These are phyloP conservation scores for Catharus ustulatus DNA, from an alignment of 2,797 vertebrate genomes.

Conservation along the genomic window DNA sequence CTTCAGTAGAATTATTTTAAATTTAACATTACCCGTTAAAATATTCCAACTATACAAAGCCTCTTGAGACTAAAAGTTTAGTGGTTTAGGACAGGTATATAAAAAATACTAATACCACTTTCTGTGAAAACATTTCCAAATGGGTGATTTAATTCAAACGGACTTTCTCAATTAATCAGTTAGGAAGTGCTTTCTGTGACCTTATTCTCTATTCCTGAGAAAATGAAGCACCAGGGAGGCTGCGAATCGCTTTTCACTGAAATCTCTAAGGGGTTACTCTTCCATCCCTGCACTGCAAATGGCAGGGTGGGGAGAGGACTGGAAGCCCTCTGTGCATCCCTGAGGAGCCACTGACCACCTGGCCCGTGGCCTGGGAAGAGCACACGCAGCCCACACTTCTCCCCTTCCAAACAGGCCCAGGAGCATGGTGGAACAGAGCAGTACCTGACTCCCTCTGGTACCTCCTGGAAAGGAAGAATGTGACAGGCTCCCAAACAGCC, in stretches of 20 bases:
- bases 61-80: neutral
- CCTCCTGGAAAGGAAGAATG: neutral
- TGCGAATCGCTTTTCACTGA: neutral
- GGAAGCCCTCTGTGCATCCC: neutral
- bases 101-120: neutral
- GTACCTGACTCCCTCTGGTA: rapidly evolving
- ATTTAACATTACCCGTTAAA: neutral
- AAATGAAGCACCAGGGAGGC: neutral
- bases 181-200: neutral
- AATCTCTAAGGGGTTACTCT: neutral
- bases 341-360: rapidly evolving
- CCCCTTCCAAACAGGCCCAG: neutral
- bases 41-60: neutral
- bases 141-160: neutral
- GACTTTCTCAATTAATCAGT: neutral
- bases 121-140: neutral
- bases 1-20: neutral
- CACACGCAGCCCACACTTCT: neutral
- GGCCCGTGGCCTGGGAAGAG: neutral
- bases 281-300: neutral
- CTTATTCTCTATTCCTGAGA: neutral
- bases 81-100: neutral
- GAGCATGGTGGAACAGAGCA: rapidly evolving
- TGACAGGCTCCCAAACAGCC: neutral
- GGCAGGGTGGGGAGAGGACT: neutral